Percentiles rank a stretch among this genome's conserved stretches.
phyloP scores from a whole-genome alignment of 1,140 invertebrate genomes.

The Matsumurasca onukii region DNA sequence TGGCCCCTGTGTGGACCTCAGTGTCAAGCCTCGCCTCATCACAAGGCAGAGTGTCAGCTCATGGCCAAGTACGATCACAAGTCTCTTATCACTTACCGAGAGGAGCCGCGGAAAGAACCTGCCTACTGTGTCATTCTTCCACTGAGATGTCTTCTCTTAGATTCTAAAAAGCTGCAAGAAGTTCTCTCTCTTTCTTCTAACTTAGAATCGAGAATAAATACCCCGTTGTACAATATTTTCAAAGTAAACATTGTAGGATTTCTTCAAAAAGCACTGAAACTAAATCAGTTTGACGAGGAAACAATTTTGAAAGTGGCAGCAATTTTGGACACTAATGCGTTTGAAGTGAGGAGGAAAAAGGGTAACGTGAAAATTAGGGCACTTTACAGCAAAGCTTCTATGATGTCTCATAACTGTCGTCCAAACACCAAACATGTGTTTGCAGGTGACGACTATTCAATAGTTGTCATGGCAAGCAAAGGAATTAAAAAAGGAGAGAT shows the following conservation, averaged over 20 bases:
- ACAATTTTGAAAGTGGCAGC: constrained; percentile 62
- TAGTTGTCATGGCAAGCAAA: constrained; percentile 61
- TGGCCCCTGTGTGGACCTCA: constrained; percentile 37
- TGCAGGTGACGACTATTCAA: constrained; percentile 58
- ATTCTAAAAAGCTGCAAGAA: constrained; percentile 40
- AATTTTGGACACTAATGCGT: constrained; percentile 66
- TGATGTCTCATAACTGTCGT: constrained; percentile 67
- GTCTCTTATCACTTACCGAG: constrained; percentile 23
- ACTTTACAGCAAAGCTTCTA: constrained; percentile 60
- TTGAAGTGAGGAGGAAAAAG: constrained; percentile 56
- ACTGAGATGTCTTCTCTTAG: constrained; percentile 35
- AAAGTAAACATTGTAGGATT: constrained; percentile 61
- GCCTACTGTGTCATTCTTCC: constrained; percentile 36
- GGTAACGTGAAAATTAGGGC: constrained; percentile 55
- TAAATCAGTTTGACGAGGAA: constrained; percentile 48
- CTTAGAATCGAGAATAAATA: constrained; percentile 57
- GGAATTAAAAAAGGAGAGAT: constrained; percentile 60
- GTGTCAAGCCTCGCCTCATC: constrained; percentile 11
- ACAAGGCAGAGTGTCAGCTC: constrained; percentile 33
- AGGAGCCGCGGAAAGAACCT: constrained; percentile 25
- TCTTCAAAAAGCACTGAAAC: constrained; percentile 52
- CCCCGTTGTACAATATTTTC: constrained; percentile 57
- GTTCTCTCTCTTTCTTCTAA: constrained; percentile 60
- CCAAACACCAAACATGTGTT: constrained; percentile 65
- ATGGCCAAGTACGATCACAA: constrained; percentile 28